Base-by-base conservation (phyloP, 2,113 vertebrate genomes). In the Corythornis vintsioides region DNA sequence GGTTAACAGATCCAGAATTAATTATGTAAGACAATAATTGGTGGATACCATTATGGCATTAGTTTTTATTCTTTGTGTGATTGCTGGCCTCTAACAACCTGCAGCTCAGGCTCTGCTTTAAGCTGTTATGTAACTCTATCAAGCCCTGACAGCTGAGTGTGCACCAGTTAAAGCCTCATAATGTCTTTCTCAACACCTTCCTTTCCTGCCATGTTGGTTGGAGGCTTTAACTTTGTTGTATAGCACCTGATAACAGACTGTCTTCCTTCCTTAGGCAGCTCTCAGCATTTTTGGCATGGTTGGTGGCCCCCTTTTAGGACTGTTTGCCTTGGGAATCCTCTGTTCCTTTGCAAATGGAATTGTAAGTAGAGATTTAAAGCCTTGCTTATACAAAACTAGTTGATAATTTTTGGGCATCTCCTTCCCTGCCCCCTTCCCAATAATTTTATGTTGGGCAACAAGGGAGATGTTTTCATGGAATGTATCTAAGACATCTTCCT, bases 271-370 rank as follows among this genome's bases (percentile, higher is more conserved):
- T 50, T 69, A 99, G 99, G 99, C 99, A 50, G 98, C 99, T 0
- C 97, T 99, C 93, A 99, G 98, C 84, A 98, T 99, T 96, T 99
- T 99, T 96, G 99, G 99, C 55, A 99, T 99, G 98, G 91, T 99
- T 52, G 98, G 99, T 60, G 99, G 99, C 33, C 99, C 99, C 47
- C 98, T 99, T 71, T 91, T 99, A 55, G 99, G 99, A 45, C 94
- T 99, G 7, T 99, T 98, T 97, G 7, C 98, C 38, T 95, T 99
- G 91, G 99, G 99, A 77, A 99, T 99, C 95, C 96, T 99, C 82
- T 99, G 98, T 93, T 98, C 98, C 61, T 98, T 98, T 93, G 88
- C 97, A 85, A 99, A 99, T 94, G 97, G 98, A 83, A 87, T 81
- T 56, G 99, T 99, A 97, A 98, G 99, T 98, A 97, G 59, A 88